phyloP scores from a whole-genome alignment of 2,888 invertebrate genomes.

The Lomographa bimaculata region DNA sequence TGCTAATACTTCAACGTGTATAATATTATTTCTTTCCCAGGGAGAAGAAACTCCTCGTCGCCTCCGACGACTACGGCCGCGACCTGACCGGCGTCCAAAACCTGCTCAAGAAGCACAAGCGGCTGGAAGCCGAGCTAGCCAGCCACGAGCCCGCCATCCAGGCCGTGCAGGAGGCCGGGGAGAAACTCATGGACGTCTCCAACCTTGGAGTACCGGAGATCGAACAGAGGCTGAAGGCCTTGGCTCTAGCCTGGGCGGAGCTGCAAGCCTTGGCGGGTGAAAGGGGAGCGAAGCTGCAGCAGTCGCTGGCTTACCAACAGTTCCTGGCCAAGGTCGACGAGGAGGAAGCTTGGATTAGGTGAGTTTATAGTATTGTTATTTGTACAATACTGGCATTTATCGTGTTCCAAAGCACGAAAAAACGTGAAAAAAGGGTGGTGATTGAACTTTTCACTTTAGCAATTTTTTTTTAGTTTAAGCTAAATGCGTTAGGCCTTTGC shows the following conservation, averaged over 20 bases:
- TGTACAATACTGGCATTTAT: too few relatives aligned
- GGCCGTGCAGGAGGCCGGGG: slow-evolving; percentile 89
- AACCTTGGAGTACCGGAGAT: slow-evolving; percentile 96
- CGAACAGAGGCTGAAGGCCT: slow-evolving; percentile 91
- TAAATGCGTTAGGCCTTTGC: too few relatives aligned
- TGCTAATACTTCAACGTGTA: too few relatives aligned
- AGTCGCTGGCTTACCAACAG: slow-evolving; percentile 98
- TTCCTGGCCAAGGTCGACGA: slow-evolving; percentile 99
- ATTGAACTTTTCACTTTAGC: too few relatives aligned
- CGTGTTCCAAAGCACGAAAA: too few relatives aligned
- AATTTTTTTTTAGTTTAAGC: too few relatives aligned
- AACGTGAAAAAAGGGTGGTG: too few relatives aligned
- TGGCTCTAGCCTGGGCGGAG: slow-evolving; percentile 96
- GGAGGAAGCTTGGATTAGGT: slow-evolving; percentile 99
- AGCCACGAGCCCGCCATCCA: slow-evolving; percentile 99
- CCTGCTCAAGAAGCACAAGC: slow-evolving; percentile 98
- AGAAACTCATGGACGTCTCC: slow-evolving; percentile 96
- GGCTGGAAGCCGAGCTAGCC: slow-evolving; percentile 98
- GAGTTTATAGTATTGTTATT: too few relatives aligned
- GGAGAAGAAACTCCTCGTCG: slow-evolving; percentile 98
- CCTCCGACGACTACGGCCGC: slow-evolving; percentile 99
- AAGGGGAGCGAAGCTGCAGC: slow-evolving; percentile 96
- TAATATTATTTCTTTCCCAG: too few relatives aligned
- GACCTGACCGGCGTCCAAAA: slow-evolving; percentile 99
- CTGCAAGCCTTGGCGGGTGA: slow-evolving; percentile 93